Evolutionary conservation across 1,140 invertebrate genomes (phyloP).

Genomic region (Phenacoccus solenopsis): DNA sequence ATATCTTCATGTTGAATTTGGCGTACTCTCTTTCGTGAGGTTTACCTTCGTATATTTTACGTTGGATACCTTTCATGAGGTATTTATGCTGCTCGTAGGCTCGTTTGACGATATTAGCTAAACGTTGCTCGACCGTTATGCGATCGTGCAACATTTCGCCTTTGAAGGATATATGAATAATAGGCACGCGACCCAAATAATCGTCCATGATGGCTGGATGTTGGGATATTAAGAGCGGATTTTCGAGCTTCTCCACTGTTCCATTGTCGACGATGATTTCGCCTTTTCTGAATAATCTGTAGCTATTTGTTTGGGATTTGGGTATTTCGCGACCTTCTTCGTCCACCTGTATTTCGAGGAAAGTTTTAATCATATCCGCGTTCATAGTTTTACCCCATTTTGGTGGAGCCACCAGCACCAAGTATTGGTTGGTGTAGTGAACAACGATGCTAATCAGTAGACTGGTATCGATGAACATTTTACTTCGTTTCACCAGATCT

Average conservation of each 20-base stretch:
- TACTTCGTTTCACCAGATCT: too few species aligned
- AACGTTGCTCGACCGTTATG: too few species aligned
- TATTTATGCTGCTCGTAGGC: not conserved
- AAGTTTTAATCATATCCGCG: not conserved
- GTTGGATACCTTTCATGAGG: not conserved
- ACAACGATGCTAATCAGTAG: too few species aligned
- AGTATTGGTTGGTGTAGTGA: too few species aligned
- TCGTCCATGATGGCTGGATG: too few species aligned
- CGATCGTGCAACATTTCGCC: not conserved
- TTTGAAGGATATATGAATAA: not conserved
- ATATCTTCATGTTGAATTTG: not conserved
- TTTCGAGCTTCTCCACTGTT: not conserved
- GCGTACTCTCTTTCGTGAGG: too few species aligned
- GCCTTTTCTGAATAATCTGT: not conserved
- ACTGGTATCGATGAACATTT: too few species aligned
- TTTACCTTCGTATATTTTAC: too few species aligned
- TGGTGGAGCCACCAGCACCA: not conserved
- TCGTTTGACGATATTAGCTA: not conserved
- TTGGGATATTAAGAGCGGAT: not conserved
- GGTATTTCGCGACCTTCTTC: not conserved
- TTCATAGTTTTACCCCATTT: constrained; percentile 6
- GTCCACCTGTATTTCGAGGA: not conserved
- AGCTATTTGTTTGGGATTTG: not conserved
- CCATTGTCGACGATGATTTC: not conserved
- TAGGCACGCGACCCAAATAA: not conserved